A percentile compares a stretch with the other conserved stretches of the same genome.
Conservation (phyloP, 2,888 invertebrate genomes). For the Monoplex corrugatus region DNA sequence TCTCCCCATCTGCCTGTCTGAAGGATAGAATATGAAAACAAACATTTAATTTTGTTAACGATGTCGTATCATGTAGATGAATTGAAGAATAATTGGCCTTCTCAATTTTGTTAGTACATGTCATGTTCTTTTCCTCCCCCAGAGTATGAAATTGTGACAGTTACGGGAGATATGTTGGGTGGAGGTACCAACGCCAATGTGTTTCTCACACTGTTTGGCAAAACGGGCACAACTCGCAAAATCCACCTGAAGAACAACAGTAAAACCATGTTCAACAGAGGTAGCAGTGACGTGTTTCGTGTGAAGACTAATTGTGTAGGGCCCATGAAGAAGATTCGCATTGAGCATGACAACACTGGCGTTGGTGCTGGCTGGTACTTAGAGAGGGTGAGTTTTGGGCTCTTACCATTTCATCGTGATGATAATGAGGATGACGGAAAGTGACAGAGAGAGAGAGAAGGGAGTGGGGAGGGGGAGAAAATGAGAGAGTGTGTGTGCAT, state of each 20-base stretch:
- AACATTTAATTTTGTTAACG: too few relatives aligned
- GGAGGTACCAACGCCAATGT: conserved; percentile 81
- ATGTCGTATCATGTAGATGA: too few relatives aligned
- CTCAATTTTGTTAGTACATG: too few relatives aligned
- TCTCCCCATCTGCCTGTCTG: too few relatives aligned
- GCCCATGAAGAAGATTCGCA: conserved; percentile 77
- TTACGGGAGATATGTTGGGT: conserved; percentile 78
- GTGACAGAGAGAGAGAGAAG: too few relatives aligned
- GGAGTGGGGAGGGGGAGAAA: neutral
- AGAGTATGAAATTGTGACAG: conserved; percentile 81
- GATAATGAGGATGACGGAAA: neutral
- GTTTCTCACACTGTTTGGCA: conserved; percentile 79
- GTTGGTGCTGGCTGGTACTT: conserved; percentile 80
- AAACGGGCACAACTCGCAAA: conserved; percentile 78
- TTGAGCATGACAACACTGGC: conserved; percentile 81
- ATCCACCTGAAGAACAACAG: conserved; percentile 73
- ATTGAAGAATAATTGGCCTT: too few relatives aligned
- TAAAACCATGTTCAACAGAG: conserved; percentile 69
- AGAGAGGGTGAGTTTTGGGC: conserved; percentile 76
- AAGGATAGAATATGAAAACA: too few relatives aligned
- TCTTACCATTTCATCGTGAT: too few relatives aligned
- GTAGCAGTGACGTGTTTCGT: conserved; percentile 76
- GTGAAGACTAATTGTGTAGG: conserved; percentile 79
- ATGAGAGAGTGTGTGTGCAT: conserved; percentile 27
- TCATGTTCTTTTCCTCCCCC: too few relatives aligned